Percentiles rank a stretch among this genome's conserved stretches.
These are phyloP conservation scores for Furcula furcula DNA, from an alignment of 2,888 invertebrate genomes.

Conservation along the genomic window DNA sequence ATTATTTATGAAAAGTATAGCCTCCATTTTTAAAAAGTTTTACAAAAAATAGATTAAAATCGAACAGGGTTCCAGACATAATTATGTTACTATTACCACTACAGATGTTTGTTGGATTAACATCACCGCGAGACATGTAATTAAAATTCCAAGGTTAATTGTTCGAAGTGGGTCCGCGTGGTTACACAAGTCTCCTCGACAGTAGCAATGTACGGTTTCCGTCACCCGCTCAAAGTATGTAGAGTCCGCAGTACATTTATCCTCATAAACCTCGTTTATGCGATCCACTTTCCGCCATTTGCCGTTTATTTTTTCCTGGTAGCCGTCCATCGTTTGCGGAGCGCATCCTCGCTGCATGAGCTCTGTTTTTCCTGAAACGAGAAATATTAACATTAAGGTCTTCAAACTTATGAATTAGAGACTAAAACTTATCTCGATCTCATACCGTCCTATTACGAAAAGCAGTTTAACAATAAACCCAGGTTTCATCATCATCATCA, in stretches of 20 bases:
- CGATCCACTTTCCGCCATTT: slow-evolving; percentile 83
- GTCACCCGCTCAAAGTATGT: slow-evolving; percentile 78
- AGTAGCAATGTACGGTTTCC: slow-evolving; percentile 86
- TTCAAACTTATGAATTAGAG: no score
- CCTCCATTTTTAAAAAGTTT: not conserved
- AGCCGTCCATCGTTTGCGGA: slow-evolving; percentile 83
- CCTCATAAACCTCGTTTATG: slow-evolving; percentile 86
- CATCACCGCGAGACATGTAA: not conserved
- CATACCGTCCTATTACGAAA: no score
- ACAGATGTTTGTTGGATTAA: not conserved
- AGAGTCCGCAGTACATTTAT: slow-evolving; percentile 84
- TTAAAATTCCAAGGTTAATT: not conserved
- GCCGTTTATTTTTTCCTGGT: slow-evolving; percentile 74
- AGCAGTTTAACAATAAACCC: no score
- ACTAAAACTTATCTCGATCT: no score
- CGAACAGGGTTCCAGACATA: not conserved
- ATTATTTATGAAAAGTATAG: not conserved
- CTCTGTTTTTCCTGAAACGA: slow-evolving; percentile 47
- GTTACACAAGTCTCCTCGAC: slow-evolving; percentile 88
- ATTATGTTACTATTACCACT: not conserved
- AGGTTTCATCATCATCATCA: no score
- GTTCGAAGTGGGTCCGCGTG: slow-evolving; percentile 37
- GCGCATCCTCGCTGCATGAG: slow-evolving; percentile 85
- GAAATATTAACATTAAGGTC: no score
- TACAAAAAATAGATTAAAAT: not conserved